Base-by-base conservation (phyloP, 2,888 invertebrate species). In the Antitype chi region DNA sequence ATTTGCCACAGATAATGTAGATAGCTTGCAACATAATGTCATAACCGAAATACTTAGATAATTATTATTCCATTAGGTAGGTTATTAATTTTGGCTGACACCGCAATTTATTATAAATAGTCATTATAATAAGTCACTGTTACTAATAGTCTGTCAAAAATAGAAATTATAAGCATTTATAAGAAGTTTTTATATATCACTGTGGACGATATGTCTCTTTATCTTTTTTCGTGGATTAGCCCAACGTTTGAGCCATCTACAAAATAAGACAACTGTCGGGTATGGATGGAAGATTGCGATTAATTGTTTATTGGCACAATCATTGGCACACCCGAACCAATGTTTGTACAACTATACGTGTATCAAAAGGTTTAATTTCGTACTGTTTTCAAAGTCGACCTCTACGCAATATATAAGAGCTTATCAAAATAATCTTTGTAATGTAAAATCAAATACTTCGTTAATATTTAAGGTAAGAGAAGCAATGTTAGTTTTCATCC, bases 371-470 rank as follows among this genome's bases (percentile, higher is more conserved):
- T 38, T 70, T 55, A 32, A 1, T 60, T 67, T 32, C 15, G 32
- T 32, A 32, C 32, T 78, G 53, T 23, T 64, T 81, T 60, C 20
- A 59, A 69, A 68, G 52, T 77, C 63, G 28, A 74, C 38, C 62
- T 79, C 47, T 72, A 74, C 63, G 76, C 85, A 85, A 82, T 84
- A 76, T 82, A 70, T 82, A 78, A 81, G 88, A 89, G 88, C 89
- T 89, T 87, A 88, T 79, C 84, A 81, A 85, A 81, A 60, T 69
- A 71, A 81, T 82, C 68, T 75, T 75, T 76, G 77, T 78, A 82
- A 81, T 79, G 76, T 85, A 80, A 82, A 83, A 80, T 82, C 52
- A 38, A 79, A 63, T 78, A 74, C 32, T 64, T 85, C 86, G 78
- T 79, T 69, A 60, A 69, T 75, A 81, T 70, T 64, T 79, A 81